These are phyloP conservation scores for Nematostella vectensis DNA, from an alignment of 92 coral and sea anemone species.

Conservation along the genomic window DNA sequence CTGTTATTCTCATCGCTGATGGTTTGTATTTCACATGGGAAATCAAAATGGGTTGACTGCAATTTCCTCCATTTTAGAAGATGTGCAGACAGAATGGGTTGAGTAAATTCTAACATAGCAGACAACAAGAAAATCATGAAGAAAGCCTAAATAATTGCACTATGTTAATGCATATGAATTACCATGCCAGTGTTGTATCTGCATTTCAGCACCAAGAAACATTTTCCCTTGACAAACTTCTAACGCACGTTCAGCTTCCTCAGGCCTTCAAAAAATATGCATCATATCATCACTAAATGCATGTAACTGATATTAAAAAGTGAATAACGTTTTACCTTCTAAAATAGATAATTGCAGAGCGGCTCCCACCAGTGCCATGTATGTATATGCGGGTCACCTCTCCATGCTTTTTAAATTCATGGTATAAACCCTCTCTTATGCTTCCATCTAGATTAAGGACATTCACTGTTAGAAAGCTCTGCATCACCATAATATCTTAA, in stretches of 20 bases:
- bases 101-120: too few relatives aligned
- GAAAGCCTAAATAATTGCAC: too few relatives aligned
- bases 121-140: too few relatives aligned
- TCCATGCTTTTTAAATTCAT: slow-evolving; percentile 97
- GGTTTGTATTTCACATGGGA: too few relatives aligned
- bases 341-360: slow-evolving; percentile 82
- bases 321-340: slow-evolving; percentile 64
- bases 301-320: neutral
- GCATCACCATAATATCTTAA: too few relatives aligned
- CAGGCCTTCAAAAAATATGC: slow-evolving; percentile 46
- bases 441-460: slow-evolving; percentile 50
- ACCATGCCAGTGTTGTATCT: slow-evolving; percentile 69
- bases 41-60: too few relatives aligned
- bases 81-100: too few relatives aligned
- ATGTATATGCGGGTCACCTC: slow-evolving; percentile 86
- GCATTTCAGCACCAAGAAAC: slow-evolving; percentile 96
- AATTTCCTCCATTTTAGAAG: too few relatives aligned
- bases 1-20: too few relatives aligned
- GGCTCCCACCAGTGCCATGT: slow-evolving; percentile 74
- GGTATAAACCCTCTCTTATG: slow-evolving; percentile 87
- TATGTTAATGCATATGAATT: too few relatives aligned
- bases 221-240: slow-evolving; percentile 87
- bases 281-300: neutral
- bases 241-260: slow-evolving; percentile 83
- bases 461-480: too few relatives aligned